Evolutionary conservation across 1,140 invertebrate genomes (phyloP), one percentile per base, ranked within the genome.

Genomic region (Branchinecta lynchi): DNA sequence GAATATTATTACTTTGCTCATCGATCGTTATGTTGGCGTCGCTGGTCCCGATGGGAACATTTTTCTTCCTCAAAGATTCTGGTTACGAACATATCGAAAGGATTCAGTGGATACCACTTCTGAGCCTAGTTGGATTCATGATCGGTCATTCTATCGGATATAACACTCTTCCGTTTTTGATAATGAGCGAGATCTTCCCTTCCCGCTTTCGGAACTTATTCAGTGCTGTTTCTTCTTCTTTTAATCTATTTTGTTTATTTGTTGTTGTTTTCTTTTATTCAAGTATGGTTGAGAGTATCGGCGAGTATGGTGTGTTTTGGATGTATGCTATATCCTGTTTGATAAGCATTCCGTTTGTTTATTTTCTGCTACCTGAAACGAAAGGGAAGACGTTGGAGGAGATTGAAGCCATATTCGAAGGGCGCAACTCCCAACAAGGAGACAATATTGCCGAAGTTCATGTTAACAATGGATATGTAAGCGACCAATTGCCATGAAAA

Each of bases 101-200:
- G 7, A 3, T 89, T 43, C 82, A 81, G 0, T 88, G 85, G 85
- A 75, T 92, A 45, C 88, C 90, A 0, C 76, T 93, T 0, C 70
- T 85, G 0, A 84, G 85, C 65, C 75, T 93, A 7, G 86, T 86
- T 45, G 68, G 87, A 2, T 94, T 89, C 77, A 87, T 89, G 43
- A 76, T 88, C 21, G 80, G 85, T n/a, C 90, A 89, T 77, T 86
- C 86, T 0, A 75, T 90, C 20, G 89, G 89, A 44, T 86, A 86
- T 71, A 89, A 88, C 3, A 88, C 88, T 0, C 85, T 91, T 43
- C 87, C 88, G 0, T 90, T 87, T 86, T 82, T 89, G 79, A 85
- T 90, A 83, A 84, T 89, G 75, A 46, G 68, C 8, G 68, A 68
- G 21, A 68, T 68, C 2, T 68, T 68, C 15, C 68, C 68, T 12